Evolutionary conservation across 2,888 invertebrate genomes (phyloP), one percentile per base, ranked within the genome.

Genomic region (Nudaria mundana): DNA sequence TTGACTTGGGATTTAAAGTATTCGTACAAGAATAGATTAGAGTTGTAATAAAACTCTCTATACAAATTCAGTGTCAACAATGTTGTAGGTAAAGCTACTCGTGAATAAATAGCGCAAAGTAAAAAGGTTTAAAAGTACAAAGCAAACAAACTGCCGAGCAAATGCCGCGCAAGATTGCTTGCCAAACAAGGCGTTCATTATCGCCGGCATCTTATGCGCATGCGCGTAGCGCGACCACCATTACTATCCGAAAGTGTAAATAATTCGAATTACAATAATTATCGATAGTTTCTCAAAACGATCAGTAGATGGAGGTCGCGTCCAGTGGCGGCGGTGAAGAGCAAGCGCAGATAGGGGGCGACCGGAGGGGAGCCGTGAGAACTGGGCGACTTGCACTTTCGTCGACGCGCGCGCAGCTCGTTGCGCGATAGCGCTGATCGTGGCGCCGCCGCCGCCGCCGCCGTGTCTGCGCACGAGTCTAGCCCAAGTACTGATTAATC

Each of bases 351-450:
- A 33, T 33, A 33, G 37, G 30, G 33, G 52, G 50, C 34, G 48
- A 42, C 40, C 41, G 60, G 63, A 63, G 49, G 61, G 65, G 71
- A 74, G 73, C 76, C 85, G 83, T 86, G 86, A 72, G 85, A 85
- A 83, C 77, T 78, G 74, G 80, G 75, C 63, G 68, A 86, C 87
- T 87, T 85, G 86, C 87, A 81, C 87, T 87, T 86, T 87, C 86
- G 75, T 72, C 70, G 70, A 72, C 70, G 77, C 74, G 70, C 66
- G 69, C 66, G 62, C 63, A 57, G 56, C 56, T 52, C 65, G 72
- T 76, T 76, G 78, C 70, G 71, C 78, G 66, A 59, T 62, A 59
- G 59, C 59, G 47, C 42, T 45, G 52, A 32, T 56, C 44, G 40
- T 46, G 77, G 80, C 84, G 84, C 84, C 81, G 68, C 48, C 39